Evolutionary conservation across 2,888 invertebrate genomes (phyloP).

Genomic region (Kryphioiulus occultus): DNA sequence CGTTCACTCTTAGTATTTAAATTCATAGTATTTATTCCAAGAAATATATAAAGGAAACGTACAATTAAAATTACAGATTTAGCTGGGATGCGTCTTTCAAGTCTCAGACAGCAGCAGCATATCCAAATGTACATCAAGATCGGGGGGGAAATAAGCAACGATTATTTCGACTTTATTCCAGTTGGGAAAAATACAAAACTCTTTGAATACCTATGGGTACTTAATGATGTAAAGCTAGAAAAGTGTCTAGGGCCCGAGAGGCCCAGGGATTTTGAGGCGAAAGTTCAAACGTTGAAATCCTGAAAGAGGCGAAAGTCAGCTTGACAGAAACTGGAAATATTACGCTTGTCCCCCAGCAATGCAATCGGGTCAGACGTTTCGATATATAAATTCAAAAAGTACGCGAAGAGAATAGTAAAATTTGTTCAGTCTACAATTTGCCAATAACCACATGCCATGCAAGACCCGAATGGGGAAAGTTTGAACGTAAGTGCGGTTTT

Average conservation of each 20-base stretch:
- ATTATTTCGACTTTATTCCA: neutral
- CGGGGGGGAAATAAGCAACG: neutral
- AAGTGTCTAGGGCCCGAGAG: neutral
- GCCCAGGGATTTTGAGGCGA: neutral
- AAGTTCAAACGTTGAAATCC: neutral
- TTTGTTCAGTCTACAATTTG: neutral
- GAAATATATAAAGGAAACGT: conserved; percentile 5
- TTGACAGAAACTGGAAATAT: neutral
- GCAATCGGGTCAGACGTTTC: neutral
- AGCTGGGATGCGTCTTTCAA: neutral
- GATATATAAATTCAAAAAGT: neutral
- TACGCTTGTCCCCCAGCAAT: neutral
- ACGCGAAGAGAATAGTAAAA: neutral
- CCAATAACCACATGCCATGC: neutral
- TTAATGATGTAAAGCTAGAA: neutral
- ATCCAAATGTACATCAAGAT: conserved; percentile 5
- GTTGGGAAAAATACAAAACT: neutral
- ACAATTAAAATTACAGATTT: neutral
- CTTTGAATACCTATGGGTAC: neutral
- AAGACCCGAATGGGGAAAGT: neutral
- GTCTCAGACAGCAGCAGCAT: neutral
- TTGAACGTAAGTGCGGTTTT: neutral
- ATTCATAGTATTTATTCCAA: conserved; percentile 5
- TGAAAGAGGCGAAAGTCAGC: neutral
- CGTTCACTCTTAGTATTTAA: neutral